Conservation (phyloP, 2,113 vertebrate species). For the Strigops habroptila region DNA sequence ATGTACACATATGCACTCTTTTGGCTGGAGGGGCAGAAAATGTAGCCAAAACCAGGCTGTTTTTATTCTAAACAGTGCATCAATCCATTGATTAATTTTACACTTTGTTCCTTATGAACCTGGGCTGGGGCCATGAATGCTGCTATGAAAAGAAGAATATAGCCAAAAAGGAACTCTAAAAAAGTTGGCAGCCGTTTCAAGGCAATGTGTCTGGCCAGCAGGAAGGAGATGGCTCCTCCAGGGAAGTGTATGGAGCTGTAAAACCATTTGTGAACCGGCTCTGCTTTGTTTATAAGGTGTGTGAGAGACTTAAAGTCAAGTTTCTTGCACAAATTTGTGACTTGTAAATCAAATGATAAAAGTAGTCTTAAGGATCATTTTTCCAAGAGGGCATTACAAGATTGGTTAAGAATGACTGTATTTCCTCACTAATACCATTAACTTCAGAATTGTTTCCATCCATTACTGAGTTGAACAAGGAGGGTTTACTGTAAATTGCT, state of each 20-base stretch:
- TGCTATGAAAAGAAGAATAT: constrained; percentile 55
- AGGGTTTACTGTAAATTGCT: constrained; percentile 34
- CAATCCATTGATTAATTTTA: constrained; percentile 68
- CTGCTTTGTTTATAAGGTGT: constrained; percentile 69
- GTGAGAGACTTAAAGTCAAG: constrained; percentile 62
- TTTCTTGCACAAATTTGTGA: constrained; percentile 58
- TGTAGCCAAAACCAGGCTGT: constrained; percentile 33
- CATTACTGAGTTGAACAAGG: constrained; percentile 24
- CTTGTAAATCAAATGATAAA: constrained; percentile 67
- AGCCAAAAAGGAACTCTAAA: constrained; percentile 66
- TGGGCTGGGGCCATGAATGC: constrained; percentile 43
- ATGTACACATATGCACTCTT: constrained; percentile 55
- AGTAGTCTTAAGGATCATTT: constrained; percentile 45
- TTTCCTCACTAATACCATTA: constrained; percentile 67
- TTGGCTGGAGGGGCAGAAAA: constrained; percentile 62
- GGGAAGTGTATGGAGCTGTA: constrained; percentile 51
- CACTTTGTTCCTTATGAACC: constrained; percentile 69
- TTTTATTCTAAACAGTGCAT: constrained; percentile 70
- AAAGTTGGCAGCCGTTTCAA: constrained; percentile 59
- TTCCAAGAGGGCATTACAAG: constrained; percentile 57
- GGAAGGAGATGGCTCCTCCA: constrained; percentile 68
- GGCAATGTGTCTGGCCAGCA: constrained; percentile 61
- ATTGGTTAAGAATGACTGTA: constrained; percentile 60
- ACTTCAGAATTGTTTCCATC: constrained; percentile 59
- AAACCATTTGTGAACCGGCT: constrained; percentile 66